Percentiles rank a stretch among this genome's conserved stretches.
phyloP scores from a whole-genome alignment of 2,888 invertebrate genomes.

The Pecten maximus region DNA sequence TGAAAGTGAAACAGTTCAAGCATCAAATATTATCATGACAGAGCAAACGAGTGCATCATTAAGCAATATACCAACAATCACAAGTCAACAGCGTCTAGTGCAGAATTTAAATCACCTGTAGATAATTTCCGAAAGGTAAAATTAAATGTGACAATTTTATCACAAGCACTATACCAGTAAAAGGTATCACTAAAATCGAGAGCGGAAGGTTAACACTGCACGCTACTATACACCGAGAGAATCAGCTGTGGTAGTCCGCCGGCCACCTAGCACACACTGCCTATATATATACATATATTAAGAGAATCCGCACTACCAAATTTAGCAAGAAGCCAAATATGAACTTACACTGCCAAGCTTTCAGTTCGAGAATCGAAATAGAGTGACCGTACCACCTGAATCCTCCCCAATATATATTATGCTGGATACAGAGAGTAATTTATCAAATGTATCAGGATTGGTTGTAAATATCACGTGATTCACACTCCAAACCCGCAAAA shows the following conservation, averaged over 20 bases:
- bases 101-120: neutral
- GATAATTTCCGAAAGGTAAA: neutral
- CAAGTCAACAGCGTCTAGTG: neutral
- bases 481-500: conserved; percentile 48
- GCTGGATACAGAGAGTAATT: conserved; percentile 50
- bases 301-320: neutral
- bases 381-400: conserved; percentile 56
- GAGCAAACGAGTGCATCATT: neutral
- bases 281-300: neutral
- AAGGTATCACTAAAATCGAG: conserved; percentile 21
- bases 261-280: conserved; percentile 22
- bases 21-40: neutral
- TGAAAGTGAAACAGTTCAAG: neutral
- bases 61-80: neutral
- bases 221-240: neutral
- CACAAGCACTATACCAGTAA: conserved; percentile 8
- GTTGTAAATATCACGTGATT: conserved; percentile 52
- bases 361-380: conserved; percentile 18
- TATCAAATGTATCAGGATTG: conserved; percentile 55
- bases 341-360: conserved; percentile 24
- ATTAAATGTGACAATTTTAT: neutral
- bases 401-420: conserved; percentile 61
- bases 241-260: neutral
- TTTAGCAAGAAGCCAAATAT: conserved; percentile 29
- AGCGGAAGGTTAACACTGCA: neutral